These are phyloP conservation scores for Ceratosolen solmsi DNA, from an alignment of 1,140 invertebrate genomes.

Conservation along the genomic window DNA sequence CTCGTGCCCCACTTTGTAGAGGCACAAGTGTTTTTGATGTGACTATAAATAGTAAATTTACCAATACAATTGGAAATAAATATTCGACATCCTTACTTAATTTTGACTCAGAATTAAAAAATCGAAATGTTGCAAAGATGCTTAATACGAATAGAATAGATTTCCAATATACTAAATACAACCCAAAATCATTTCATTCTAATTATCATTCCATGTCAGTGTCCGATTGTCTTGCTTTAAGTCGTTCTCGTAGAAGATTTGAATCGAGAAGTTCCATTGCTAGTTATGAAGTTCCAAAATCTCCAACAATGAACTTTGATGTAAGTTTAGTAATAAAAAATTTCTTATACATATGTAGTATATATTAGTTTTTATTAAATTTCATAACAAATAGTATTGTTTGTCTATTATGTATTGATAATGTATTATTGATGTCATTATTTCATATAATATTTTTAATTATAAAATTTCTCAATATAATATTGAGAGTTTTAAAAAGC, in stretches of 20 bases:
- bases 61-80: neutral
- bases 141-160: neutral
- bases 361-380: no score
- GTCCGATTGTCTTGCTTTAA: constrained; percentile 39
- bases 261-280: constrained; percentile 26
- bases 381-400: no score
- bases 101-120: constrained; percentile 27
- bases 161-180: constrained; percentile 36
- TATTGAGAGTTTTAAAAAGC: no score
- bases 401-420: no score
- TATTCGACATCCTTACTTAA: constrained; percentile 27
- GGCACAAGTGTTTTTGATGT: constrained; percentile 35
- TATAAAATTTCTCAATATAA: no score
- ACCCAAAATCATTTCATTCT: constrained; percentile 24
- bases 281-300: constrained; percentile 31
- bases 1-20: constrained; percentile 38
- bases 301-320: neutral
- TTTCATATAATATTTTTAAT: no score
- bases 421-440: no score
- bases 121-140: neutral
- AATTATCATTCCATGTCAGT: constrained; percentile 47
- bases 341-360: no score
- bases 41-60: neutral
- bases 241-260: constrained; percentile 47
- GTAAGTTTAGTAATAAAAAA: no score